phyloP scores from a whole-genome alignment of 2,113 vertebrate species.

The Nothobranchius furzeri region DNA sequence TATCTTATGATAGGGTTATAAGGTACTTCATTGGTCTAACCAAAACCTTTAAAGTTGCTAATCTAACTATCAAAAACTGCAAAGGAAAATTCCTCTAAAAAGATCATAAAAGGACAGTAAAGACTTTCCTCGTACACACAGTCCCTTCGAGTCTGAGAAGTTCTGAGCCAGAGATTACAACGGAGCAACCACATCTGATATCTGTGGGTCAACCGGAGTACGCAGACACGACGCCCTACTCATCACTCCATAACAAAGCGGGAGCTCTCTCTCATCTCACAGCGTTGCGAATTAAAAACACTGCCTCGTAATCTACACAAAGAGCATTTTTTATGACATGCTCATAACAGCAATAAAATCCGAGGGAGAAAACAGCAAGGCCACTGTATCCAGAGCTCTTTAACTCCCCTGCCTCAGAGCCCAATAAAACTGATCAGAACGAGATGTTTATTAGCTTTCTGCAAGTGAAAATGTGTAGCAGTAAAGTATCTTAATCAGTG shows the following conservation, averaged over 20 bases:
- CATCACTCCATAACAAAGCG: conserved; percentile 44
- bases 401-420: conserved; percentile 21
- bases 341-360: conserved; percentile 10
- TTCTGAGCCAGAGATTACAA: conserved; percentile 23
- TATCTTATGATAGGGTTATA: too few species aligned
- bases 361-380: neutral
- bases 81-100: neutral
- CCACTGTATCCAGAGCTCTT: neutral
- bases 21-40: too few species aligned
- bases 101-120: neutral
- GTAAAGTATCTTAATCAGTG: conserved; percentile 65
- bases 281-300: conserved; percentile 11
- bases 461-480: conserved; percentile 32
- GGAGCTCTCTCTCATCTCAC: conserved; percentile 18
- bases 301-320: conserved; percentile 8
- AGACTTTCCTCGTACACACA: neutral
- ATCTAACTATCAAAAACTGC: too few species aligned
- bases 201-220: conserved; percentile 51
- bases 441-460: conserved; percentile 28
- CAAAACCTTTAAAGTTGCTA: too few species aligned
- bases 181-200: conserved; percentile 35
- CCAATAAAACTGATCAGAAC: conserved; percentile 27
- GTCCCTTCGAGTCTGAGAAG: neutral
- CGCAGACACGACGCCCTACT: conserved; percentile 35
- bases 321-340: conserved; percentile 31